Percentiles rank a stretch among this genome's conserved stretches.
These are phyloP conservation scores for Craterocephalus amniculus DNA, from an alignment of 2,797 vertebrate species.

Conservation along the genomic window DNA sequence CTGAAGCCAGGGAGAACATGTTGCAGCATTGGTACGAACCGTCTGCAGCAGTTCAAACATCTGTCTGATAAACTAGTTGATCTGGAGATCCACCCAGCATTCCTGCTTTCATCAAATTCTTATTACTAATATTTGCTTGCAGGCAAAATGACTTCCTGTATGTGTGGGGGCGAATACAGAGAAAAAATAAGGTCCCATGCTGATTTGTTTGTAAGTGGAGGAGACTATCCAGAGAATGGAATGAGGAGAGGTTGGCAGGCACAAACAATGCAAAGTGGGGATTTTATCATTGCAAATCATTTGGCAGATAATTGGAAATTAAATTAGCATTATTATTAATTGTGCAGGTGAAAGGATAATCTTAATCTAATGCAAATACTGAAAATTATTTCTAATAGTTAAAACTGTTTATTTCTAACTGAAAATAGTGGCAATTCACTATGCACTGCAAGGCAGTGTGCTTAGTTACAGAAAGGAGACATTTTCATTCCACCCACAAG, in stretches of 20 bases:
- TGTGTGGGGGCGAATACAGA: slow-evolving; percentile 32
- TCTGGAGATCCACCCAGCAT: slow-evolving; percentile 19
- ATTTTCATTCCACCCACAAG: background rate
- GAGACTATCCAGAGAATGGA: slow-evolving; percentile 40
- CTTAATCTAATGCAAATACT: background rate
- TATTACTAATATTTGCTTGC: slow-evolving; percentile 55
- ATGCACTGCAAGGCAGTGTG: background rate
- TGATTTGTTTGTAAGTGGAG: slow-evolving; percentile 42
- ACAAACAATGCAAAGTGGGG: slow-evolving; percentile 1
- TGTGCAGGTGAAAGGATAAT: slow-evolving; percentile 12
- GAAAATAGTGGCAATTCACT: background rate
- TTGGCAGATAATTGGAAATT: slow-evolving; percentile 15
- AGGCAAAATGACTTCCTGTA: slow-evolving; percentile 44
- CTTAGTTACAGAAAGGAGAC: background rate
- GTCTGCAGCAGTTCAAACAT: slow-evolving; percentile 53
- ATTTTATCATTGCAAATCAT: slow-evolving; percentile 22
- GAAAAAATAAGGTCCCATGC: slow-evolving; percentile 31
- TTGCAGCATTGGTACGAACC: slow-evolving; percentile 38
- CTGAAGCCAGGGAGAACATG: slow-evolving; percentile 19
- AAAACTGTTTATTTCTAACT: slow-evolving; percentile 9
- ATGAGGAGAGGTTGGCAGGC: slow-evolving; percentile 10
- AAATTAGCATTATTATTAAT: slow-evolving; percentile 7
- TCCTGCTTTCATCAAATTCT: slow-evolving; percentile 45
- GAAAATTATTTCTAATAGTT: slow-evolving; percentile 8
- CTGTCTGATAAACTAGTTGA: slow-evolving; percentile 41